phyloP scores from a whole-genome alignment of 1,140 invertebrate genomes.

The Parapsyche elsis region DNA sequence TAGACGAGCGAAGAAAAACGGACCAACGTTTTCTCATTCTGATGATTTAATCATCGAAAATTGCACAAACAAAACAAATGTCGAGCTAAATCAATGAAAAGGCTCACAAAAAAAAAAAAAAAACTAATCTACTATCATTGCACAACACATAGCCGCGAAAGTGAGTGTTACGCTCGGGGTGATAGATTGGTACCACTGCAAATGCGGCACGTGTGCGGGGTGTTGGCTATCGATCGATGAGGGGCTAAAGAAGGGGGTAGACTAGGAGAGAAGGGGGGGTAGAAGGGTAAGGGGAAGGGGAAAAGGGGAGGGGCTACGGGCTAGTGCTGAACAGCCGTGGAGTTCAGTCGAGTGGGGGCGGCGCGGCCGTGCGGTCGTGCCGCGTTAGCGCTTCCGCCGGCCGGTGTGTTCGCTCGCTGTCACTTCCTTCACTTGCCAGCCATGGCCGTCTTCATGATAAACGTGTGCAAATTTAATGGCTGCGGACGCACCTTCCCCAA shows the following conservation, averaged over 20 bases:
- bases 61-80: no score
- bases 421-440: not conserved
- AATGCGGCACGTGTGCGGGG: constrained; percentile 10
- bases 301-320: no score
- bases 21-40: not conserved
- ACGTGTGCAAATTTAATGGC: constrained; percentile 88
- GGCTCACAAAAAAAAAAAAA: not conserved
- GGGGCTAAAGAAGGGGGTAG: not conserved
- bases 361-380: not conserved
- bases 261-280: not conserved
- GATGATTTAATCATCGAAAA: not conserved
- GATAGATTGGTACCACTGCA: not conserved
- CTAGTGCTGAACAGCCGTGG: not conserved
- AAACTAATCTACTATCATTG: no score
- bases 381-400: not conserved
- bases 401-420: not conserved
- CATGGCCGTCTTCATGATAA: constrained; percentile 88
- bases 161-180: no score
- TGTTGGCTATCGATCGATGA: constrained; percentile 8
- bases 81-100: no score
- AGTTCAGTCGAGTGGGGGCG: not conserved
- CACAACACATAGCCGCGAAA: no score
- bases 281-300: not conserved
- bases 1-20: no score
- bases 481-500: constrained; percentile 84